These are phyloP conservation scores for Bombus cullumanus DNA, from an alignment of 1,140 invertebrate species.

Conservation along the genomic window DNA sequence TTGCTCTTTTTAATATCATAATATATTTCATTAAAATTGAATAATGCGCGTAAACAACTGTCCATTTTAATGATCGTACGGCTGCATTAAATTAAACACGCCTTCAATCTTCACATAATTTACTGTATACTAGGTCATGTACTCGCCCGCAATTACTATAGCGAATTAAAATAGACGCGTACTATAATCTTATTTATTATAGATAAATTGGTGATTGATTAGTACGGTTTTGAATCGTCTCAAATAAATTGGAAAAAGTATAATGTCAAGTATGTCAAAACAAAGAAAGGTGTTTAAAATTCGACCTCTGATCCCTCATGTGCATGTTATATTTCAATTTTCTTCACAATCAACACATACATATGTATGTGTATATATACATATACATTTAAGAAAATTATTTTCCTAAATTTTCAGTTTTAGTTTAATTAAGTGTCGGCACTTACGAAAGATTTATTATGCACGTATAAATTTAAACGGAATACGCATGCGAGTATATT, in stretches of 20 bases:
- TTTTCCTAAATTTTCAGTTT: background rate
- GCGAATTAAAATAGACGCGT: conserved; percentile 64
- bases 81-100: conserved; percentile 60
- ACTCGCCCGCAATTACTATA: conserved; percentile 65
- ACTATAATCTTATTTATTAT: conserved; percentile 71
- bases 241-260: conserved; percentile 65
- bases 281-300: conserved; percentile 13
- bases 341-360: background rate
- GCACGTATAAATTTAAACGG: background rate
- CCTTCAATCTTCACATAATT: conserved; percentile 66
- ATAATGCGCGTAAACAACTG: conserved; percentile 48
- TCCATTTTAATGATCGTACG: conserved; percentile 45
- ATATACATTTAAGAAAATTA: background rate
- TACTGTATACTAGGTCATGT: conserved; percentile 61
- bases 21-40: conserved; percentile 2
- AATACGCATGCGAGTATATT: background rate
- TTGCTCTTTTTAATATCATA: background rate
- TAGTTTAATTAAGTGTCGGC: background rate
- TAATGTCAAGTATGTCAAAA: conserved; percentile 41
- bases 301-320: conserved; percentile 38
- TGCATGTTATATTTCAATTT: background rate
- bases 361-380: background rate
- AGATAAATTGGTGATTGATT: conserved; percentile 70
- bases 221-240: conserved; percentile 62
- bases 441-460: background rate